Evolutionary conservation across 2,888 invertebrate genomes (phyloP).

Genomic region (Zaprionus obscuricornis): DNA sequence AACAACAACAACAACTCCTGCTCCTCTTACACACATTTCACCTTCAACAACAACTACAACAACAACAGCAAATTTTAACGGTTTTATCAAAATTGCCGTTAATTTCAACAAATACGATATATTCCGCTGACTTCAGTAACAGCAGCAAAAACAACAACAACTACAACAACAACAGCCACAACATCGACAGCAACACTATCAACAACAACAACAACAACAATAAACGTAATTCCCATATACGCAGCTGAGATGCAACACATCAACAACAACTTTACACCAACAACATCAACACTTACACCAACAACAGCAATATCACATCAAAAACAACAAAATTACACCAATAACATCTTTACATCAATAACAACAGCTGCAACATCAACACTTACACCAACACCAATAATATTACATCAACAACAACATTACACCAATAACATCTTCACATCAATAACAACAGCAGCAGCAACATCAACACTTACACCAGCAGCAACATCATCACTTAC

Average conservation of each 20-base stretch:
- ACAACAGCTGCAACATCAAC: conserved; percentile 14
- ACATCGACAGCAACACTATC: conserved; percentile 25
- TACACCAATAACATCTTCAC: no score
- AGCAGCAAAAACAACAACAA: conserved; percentile 26
- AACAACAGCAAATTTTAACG: conserved; percentile 41
- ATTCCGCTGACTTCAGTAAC: conserved; percentile 63
- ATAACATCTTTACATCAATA: no score
- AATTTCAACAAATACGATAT: conserved; percentile 69
- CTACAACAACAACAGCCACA: conserved; percentile 27
- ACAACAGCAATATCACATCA: conserved; percentile 16
- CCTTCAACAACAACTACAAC: conserved; percentile 39
- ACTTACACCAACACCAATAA: conserved; percentile 27
- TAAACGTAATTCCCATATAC: conserved; percentile 23
- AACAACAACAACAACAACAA: conserved; percentile 22
- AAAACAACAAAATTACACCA: not conserved
- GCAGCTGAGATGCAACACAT: conserved; percentile 3
- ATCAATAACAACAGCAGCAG: conserved; percentile 20
- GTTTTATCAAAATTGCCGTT: conserved; percentile 47
- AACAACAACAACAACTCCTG: conserved; percentile 74
- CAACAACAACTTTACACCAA: no score
- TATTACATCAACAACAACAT: conserved; percentile 16
- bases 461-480: conserved; percentile 25
- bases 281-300: not conserved
- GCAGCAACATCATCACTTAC: conserved; percentile 21
- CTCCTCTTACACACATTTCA: conserved; percentile 79